These are phyloP conservation scores for Siniperca chuatsi DNA, from an alignment of 2,113 vertebrate species.

Conservation along the genomic window DNA sequence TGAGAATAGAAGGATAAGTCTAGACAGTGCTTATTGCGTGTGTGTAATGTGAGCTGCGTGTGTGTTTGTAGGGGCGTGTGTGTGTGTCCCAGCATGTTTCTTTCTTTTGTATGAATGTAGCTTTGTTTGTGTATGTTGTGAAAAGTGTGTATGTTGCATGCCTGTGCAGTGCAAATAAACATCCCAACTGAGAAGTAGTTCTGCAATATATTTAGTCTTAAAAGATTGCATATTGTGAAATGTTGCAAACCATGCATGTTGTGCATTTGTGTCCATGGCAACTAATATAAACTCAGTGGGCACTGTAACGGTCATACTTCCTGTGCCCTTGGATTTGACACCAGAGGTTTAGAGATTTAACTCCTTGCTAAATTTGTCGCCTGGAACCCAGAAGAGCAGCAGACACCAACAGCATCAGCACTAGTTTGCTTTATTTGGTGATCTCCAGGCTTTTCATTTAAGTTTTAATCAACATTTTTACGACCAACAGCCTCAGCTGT, in stretches of 20 bases:
- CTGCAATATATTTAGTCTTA: background rate
- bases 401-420: slow-evolving; percentile 32
- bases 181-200: background rate
- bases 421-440: background rate
- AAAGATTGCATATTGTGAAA: background rate
- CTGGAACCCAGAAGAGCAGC: slow-evolving; percentile 59
- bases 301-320: slow-evolving; percentile 33
- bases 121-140: background rate
- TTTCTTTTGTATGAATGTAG: background rate
- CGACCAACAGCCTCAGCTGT: no score
- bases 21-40: slow-evolving; percentile 42
- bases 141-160: background rate
- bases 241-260: slow-evolving; percentile 14
- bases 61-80: slow-evolving; percentile 14
- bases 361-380: slow-evolving; percentile 69
- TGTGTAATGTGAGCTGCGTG: slow-evolving; percentile 58
- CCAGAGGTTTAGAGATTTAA: slow-evolving; percentile 66
- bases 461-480: background rate
- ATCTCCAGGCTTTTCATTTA: background rate
- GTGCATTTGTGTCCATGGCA: slow-evolving; percentile 49
- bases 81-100: background rate
- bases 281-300: slow-evolving; percentile 21
- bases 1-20: slow-evolving; percentile 67
- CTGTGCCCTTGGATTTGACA: slow-evolving; percentile 72
- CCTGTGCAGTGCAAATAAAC: background rate